Conservation (phyloP, 2,888 invertebrate species). For the Heliothis peltigera region DNA sequence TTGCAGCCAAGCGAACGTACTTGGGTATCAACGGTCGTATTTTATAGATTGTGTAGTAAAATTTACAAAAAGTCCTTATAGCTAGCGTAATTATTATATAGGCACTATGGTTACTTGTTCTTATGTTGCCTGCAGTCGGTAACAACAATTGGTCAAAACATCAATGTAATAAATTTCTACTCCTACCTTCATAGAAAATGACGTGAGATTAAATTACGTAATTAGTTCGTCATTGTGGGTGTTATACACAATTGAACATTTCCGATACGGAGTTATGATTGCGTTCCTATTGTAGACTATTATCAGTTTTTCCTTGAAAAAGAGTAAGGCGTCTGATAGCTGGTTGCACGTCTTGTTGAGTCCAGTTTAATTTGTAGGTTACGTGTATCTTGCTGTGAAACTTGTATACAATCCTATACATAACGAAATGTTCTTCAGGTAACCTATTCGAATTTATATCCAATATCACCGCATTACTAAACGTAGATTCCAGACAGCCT, state of each 20-base stretch:
- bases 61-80: neutral
- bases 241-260: slow-evolving; percentile 21
- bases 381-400: slow-evolving; percentile 26
- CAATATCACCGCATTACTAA: no score
- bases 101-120: no score
- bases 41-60: neutral
- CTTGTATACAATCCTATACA: no score
- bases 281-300: slow-evolving; percentile 24
- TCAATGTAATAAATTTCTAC: neutral
- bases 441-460: slow-evolving; percentile 3
- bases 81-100: neutral
- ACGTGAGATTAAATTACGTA: slow-evolving; percentile 30
- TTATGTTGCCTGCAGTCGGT: no score
- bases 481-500: no score
- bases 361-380: slow-evolving; percentile 36
- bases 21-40: neutral
- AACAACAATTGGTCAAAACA: slow-evolving; percentile 7
- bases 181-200: slow-evolving; percentile 10
- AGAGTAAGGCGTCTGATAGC: slow-evolving; percentile 12
- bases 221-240: slow-evolving; percentile 26
- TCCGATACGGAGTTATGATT: slow-evolving; percentile 30
- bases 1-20: slow-evolving; percentile 39
- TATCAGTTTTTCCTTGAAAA: slow-evolving; percentile 28
- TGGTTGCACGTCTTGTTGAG: slow-evolving; percentile 9
- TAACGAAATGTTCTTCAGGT: slow-evolving; percentile 5